Percentiles rank a stretch among this genome's conserved stretches.
Conservation (phyloP, 2,113 vertebrate species). For the cattle (Bos taurus) region ARS-UCD2.0 NC_037352.1:35375001-35375500, state of each 20-base stretch:
- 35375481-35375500: background rate
- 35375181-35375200: background rate
- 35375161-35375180: background rate
- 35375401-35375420: background rate
- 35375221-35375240: background rate
- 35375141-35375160: background rate
- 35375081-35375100: background rate
- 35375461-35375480: background rate
- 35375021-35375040: background rate
- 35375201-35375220: background rate
- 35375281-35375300: background rate
- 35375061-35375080: background rate
- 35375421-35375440: accelerated
- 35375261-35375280: background rate
- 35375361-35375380: background rate
- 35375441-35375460: background rate
- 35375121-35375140: background rate
- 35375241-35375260: background rate
- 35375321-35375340: background rate
- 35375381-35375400: background rate
- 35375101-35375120: background rate
- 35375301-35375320: background rate
- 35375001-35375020: background rate
- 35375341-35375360: background rate
- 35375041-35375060: background rate